Evolutionary conservation across 2,797 vertebrate species (phyloP), one percentile per base, ranked within the genome.

Genomic region (Sebastes cheni): DNA sequence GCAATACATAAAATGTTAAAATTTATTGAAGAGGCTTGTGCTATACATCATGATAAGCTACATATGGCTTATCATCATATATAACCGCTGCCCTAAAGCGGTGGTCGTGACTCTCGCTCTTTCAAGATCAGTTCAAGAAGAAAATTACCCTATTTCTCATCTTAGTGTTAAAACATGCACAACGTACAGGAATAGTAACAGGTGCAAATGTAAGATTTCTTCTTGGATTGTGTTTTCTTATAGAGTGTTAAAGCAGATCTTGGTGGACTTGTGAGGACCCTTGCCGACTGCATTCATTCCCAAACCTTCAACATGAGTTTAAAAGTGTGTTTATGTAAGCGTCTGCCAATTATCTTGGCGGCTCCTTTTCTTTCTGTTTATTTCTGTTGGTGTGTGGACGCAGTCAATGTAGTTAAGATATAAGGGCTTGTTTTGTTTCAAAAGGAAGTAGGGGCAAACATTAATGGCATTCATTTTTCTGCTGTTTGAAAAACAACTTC

Each of bases 401-500:
- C 70, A 66, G 60, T 66, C 42, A 69, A 5, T 20, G 50, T 34
- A 74, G 77, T 82, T 64, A 84, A 80, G 50, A 70, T 85, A 80
- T 80, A 55, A 66, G 61, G 27, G 16, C 27, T 74, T 70, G 68
- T 86, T 87, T 73, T 82, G 65, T 80, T 85, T 79, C 65, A 73
- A 75, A 75, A 83, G 54, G 32, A 81, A 62, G 55, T 25, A 68
- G 29, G 29, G 36, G 22, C 2, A 62, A 76, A 79, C 83, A 80
- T 58, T 79, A 82, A 83, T 75, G 64, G 16, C 39, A 74, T 85
- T 91, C 23, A 67, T 82, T 83, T 85, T 83, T 67, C 8, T 68
- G 56, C 29, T n/a, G 25, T 84, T 83, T 79, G 68, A 88, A 89
- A 90, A 89, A 86, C 75, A 82, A 71, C 83, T 86, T 85, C 71